These are phyloP conservation scores for Meles meles DNA, from an alignment of 2,113 vertebrate species.

Conservation along the genomic window DNA sequence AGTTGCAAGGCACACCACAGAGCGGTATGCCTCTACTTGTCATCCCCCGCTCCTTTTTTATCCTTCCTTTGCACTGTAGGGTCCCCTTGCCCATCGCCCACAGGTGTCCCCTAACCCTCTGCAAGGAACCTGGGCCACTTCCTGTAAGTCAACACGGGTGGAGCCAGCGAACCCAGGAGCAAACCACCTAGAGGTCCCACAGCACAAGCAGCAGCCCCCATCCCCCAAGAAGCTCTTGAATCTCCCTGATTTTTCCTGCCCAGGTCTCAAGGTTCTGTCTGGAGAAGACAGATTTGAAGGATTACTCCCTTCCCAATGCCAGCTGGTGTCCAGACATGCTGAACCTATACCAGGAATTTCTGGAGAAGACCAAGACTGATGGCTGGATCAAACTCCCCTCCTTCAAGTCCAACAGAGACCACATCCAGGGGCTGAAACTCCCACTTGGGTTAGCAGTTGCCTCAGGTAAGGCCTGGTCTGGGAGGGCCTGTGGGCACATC, in stretches of 20 bases:
- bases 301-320: constrained; percentile 87
- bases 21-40: neutral
- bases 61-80: neutral
- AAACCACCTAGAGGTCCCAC: neutral
- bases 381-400: constrained; percentile 87
- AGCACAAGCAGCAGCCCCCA: neutral
- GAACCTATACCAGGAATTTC: constrained; percentile 81
- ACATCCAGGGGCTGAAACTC: constrained; percentile 75
- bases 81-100: neutral
- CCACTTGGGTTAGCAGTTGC: neutral
- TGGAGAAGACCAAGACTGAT: constrained; percentile 77
- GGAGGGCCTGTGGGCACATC: neutral
- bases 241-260: neutral
- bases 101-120: neutral
- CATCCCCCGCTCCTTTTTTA: neutral
- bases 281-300: constrained; percentile 62
- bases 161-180: neutral
- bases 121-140: neutral
- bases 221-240: neutral
- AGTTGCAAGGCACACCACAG: accelerated
- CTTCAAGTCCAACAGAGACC: constrained; percentile 83
- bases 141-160: neutral
- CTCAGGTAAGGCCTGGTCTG: constrained; percentile 40
- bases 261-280: constrained; percentile 61
- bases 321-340: constrained; percentile 87